Evolutionary conservation across 2,113 vertebrate species (phyloP).

Genomic region (Centrocercus urophasianus): DNA sequence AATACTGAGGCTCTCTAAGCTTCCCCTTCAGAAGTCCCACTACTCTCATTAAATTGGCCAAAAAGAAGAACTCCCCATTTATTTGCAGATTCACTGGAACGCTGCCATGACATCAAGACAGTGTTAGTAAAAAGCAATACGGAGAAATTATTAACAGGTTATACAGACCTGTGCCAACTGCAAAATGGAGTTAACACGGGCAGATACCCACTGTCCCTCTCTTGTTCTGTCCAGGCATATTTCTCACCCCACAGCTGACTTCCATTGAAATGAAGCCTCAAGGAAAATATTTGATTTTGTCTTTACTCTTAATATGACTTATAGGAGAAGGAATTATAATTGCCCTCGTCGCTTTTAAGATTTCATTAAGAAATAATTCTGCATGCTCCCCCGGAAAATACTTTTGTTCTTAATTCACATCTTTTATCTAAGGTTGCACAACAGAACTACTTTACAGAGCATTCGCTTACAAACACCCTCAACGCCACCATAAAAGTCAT

Average conservation of each 20-base stretch:
- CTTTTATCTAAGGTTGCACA: neutral
- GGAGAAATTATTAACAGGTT: neutral
- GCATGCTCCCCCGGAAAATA: neutral
- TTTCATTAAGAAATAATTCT: neutral
- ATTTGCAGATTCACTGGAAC: neutral
- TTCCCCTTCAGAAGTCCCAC: neutral
- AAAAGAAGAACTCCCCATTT: neutral
- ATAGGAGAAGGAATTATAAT: neutral
- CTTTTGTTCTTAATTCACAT: neutral
- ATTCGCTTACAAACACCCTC: neutral
- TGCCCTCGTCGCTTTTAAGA: neutral
- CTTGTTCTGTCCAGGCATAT: neutral
- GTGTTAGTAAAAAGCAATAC: neutral
- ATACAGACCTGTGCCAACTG: neutral
- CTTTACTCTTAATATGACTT: neutral
- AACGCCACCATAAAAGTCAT: neutral
- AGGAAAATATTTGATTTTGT: neutral
- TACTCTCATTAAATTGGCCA: neutral
- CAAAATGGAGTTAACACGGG: neutral
- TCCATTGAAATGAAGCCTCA: neutral
- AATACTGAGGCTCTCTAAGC: neutral
- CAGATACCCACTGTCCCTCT: neutral
- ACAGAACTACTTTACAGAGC: neutral
- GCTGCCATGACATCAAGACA: neutral
- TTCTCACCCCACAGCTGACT: neutral